phyloP scores from a whole-genome alignment of 2,888 invertebrate genomes.

The Stenodema calcarata region DNA sequence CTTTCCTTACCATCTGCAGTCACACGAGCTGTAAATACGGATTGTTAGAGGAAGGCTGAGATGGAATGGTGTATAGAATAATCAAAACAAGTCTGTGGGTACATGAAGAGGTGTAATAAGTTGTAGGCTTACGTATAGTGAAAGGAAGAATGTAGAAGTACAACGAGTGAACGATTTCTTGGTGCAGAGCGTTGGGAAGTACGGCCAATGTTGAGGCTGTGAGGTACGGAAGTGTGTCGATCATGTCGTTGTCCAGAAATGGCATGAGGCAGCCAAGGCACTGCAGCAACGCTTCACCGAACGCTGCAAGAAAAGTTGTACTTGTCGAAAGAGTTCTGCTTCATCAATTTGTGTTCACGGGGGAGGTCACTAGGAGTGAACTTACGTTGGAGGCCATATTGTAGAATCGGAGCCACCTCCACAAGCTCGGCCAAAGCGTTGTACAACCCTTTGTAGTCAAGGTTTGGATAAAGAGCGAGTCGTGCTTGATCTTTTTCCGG shows the following conservation, averaged over 20 bases:
- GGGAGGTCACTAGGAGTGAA: too few species aligned
- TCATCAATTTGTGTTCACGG: too few species aligned
- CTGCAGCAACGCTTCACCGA: conserved; percentile 92
- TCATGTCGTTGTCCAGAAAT: conserved; percentile 93
- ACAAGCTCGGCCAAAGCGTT: conserved; percentile 87
- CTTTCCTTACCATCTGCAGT: conserved; percentile 77
- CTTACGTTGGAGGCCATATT: conserved; percentile 83
- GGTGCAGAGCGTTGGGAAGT: conserved; percentile 87
- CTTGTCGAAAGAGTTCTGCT: too few species aligned
- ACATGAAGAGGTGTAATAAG: too few species aligned
- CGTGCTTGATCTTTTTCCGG: conserved; percentile 85
- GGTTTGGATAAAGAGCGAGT: conserved; percentile 91
- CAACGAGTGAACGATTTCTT: conserved; percentile 91
- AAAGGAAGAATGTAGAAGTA: conserved; percentile 96
- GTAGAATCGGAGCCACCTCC: conserved; percentile 91
- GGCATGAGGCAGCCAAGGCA: conserved; percentile 93
- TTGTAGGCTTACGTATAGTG: conserved; percentile 77
- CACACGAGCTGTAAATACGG: conserved; percentile 74
- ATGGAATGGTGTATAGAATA: conserved; percentile 81
- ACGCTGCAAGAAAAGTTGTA: conserved; percentile 68
- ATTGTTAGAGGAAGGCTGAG: too few species aligned
- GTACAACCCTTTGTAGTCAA: conserved; percentile 96
- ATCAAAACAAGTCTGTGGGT: too few species aligned
- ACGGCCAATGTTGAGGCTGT: conserved; percentile 93
- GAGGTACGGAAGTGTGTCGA: conserved; percentile 93